Base-by-base conservation (phyloP, 2,113 vertebrate genomes). In the Phaetusa simplex region DNA sequence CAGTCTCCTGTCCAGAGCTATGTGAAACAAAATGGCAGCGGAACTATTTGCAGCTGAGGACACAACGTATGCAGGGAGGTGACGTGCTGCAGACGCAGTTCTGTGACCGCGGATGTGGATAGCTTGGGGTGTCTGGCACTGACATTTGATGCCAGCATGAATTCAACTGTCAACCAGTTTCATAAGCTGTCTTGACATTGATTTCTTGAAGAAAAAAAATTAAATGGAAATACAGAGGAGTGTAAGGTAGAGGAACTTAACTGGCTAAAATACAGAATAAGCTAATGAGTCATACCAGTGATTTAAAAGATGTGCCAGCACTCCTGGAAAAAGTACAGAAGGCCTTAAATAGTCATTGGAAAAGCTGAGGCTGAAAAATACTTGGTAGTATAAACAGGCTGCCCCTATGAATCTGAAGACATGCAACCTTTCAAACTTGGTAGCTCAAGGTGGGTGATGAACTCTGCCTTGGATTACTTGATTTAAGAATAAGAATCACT, bases 321-420 rank as follows among this genome's bases (percentile, higher is more conserved):
- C 67, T 88, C 29, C 38, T 82, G 88, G 65, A 85, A 92, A 95
- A 94, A 84, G 45, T 49, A 70, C 42, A 91, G 67, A 12, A 26
- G 32, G 38, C 55, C 76, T 93, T 82, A 84, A 91, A 78, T 26
- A 89, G 61, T 40, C 15, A 64, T 7, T 79, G 72, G 86, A 88
- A 95, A 95, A 88, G 77, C 42, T 91, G 86, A 83, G 34, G 32
- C n/a, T 77, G 80, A 85, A 92, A 93, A 90, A 84, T 58, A 64
- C 29, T 18, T 34, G 24, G 50, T 14, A 30, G 16, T 62, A 50
- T 71, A 84, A 82, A 59, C 32, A 70, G 72, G 34, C 23, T 88
- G 55, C 30, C 29, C 13, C 34, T 62, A 3, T 34, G 73, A 52
- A 84, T 59, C 26, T 67, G 65, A 81, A 78, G 45, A 71, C 4